Evolutionary conservation across 2,888 invertebrate species (phyloP).

Genomic region (Cheilosia vernalis): DNA sequence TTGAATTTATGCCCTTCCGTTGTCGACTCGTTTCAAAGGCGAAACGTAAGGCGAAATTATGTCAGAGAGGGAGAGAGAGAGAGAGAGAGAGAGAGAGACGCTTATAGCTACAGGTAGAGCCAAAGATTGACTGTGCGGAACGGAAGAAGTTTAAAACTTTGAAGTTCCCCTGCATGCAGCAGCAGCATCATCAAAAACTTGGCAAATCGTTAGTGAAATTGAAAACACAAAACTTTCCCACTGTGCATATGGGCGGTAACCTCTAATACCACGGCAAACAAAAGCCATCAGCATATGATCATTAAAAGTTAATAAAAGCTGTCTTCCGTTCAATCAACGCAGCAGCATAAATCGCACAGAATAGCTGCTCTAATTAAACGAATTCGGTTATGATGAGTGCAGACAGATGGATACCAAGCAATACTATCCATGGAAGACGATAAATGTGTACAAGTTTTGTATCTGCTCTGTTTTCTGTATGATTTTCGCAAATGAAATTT

Average conservation of each 20-base stretch:
- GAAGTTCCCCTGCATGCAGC: constrained; percentile 1
- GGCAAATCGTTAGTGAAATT: constrained; percentile 40
- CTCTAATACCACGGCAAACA: constrained; percentile 31
- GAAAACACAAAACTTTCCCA: constrained; percentile 42
- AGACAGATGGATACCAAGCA: background rate
- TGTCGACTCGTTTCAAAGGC: constrained; percentile 17
- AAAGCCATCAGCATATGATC: constrained; percentile 41
- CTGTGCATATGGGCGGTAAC: background rate
- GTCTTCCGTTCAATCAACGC: constrained; percentile 56
- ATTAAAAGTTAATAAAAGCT: constrained; percentile 59
- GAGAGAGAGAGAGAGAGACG: background rate
- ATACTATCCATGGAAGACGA: background rate
- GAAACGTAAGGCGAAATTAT: background rate
- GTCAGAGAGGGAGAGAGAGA: background rate
- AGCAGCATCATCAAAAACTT: constrained; percentile 4
- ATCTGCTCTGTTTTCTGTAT: background rate
- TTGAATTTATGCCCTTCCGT: background rate
- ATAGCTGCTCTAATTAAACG: no score
- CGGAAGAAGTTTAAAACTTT: constrained; percentile 42
- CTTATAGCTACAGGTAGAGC: constrained; percentile 18
- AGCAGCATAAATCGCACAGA: constrained; percentile 24
- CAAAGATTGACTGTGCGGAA: background rate
- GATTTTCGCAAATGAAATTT: constrained; percentile 60
- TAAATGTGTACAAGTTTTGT: background rate
- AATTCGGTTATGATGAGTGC: background rate